phyloP scores from a whole-genome alignment of 2,113 vertebrate species.

The Sylvietta virens region DNA sequence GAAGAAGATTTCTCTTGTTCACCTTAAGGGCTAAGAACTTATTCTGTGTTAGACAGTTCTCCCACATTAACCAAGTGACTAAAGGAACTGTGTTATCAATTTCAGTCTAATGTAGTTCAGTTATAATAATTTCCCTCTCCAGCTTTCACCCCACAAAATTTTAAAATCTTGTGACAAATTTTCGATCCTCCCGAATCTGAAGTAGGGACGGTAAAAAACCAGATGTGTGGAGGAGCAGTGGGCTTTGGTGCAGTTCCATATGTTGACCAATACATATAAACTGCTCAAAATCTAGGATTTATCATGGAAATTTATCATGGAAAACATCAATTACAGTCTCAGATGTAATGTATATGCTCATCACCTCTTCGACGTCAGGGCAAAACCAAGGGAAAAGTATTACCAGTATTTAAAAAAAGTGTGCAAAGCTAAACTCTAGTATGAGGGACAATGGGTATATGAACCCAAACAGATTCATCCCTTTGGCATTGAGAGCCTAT shows the following conservation, averaged over 20 bases:
- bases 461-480: not conserved
- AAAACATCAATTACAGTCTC: not conserved
- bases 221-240: not conserved
- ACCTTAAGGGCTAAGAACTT: not conserved
- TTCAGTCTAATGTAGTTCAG: not conserved
- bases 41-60: not conserved
- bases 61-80: not conserved
- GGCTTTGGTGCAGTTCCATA: not conserved
- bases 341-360: not conserved
- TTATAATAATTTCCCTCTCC: not conserved
- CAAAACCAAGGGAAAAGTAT: not conserved
- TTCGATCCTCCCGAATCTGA: not conserved
- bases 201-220: not conserved
- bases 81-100: not conserved
- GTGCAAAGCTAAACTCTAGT: not conserved
- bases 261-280: not conserved
- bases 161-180: not conserved
- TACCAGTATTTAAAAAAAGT: not conserved
- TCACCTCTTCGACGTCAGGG: not conserved
- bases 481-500: not conserved
- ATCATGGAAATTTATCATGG: not conserved
- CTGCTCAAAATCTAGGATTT: not conserved
- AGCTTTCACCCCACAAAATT: not conserved
- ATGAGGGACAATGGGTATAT: not conserved
- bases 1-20: not conserved